Evolutionary conservation across 1,140 invertebrate species (phyloP).

Genomic region (Drosophila chauvacae): DNA sequence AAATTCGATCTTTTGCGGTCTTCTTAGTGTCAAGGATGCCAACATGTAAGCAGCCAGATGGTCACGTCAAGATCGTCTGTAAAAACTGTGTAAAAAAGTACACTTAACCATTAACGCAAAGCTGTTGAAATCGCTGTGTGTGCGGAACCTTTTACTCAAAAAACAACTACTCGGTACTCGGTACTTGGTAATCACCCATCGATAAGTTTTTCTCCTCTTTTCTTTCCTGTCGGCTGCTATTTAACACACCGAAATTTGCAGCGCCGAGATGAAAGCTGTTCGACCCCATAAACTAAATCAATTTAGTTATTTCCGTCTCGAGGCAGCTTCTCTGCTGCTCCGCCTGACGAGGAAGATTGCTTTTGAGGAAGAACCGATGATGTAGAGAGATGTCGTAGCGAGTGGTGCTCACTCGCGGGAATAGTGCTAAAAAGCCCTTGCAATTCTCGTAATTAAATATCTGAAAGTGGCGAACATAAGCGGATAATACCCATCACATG

Average conservation of each 20-base stretch:
- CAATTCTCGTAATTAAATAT: conserved; percentile 18
- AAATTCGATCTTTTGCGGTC: conserved; percentile 30
- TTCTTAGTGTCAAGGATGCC: conserved; percentile 41
- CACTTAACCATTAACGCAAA: conserved; percentile 27
- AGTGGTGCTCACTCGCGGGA: conserved; percentile 3
- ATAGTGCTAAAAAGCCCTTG: conserved; percentile 16
- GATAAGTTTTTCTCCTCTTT: conserved; percentile 46
- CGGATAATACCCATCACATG: conserved; percentile 42
- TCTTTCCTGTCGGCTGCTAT: conserved; percentile 35
- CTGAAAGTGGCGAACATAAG: conserved; percentile 17
- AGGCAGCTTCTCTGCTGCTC: conserved; percentile 4
- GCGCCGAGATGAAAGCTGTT: conserved; percentile 41
- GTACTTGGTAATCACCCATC: conserved; percentile 46
- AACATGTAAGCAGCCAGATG: conserved; percentile 26
- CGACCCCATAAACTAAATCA: conserved; percentile 49
- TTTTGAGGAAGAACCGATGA: conserved; percentile 10
- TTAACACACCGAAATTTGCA: conserved; percentile 38
- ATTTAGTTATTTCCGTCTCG: conserved; percentile 41
- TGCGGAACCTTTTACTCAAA: conserved; percentile 42
- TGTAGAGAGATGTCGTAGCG: conserved; percentile 3
- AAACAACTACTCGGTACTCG: conserved; percentile 42
- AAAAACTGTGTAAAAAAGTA: conserved; percentile 32
- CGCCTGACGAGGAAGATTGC: conserved; percentile 24
- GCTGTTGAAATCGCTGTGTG: conserved; percentile 36
- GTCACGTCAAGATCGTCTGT: conserved; percentile 29